Evolutionary conservation across 2,113 vertebrate genomes (phyloP).

Genomic region (Anas platyrhynchos): DNA sequence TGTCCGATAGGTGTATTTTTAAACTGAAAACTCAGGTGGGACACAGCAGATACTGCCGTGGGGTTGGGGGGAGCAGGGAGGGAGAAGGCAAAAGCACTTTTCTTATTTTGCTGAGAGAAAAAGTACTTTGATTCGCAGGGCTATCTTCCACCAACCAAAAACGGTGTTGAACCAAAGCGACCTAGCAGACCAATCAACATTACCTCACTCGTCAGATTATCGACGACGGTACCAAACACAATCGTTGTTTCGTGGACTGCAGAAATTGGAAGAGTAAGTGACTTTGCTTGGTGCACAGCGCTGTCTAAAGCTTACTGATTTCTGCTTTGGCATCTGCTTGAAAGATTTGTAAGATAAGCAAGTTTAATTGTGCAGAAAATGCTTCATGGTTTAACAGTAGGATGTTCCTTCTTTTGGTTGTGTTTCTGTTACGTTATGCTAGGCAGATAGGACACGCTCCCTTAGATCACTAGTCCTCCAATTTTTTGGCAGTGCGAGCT

Average conservation of each 20-base stretch:
- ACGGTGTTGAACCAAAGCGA: constrained; percentile 98
- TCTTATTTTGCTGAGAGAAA: neutral
- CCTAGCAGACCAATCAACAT: constrained; percentile 99
- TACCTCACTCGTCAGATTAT: constrained; percentile 96
- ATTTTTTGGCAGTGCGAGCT: neutral
- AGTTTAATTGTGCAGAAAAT: neutral
- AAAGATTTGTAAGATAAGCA: neutral
- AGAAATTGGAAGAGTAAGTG: constrained; percentile 94
- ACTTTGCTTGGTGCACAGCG: neutral
- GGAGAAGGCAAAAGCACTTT: neutral
- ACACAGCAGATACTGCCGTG: neutral
- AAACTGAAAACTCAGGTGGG: neutral
- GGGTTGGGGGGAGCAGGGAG: neutral
- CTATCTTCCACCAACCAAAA: constrained; percentile 99
- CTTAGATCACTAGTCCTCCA: neutral
- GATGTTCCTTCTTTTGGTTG: neutral
- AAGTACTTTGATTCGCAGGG: constrained; percentile 78
- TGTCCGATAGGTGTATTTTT: neutral
- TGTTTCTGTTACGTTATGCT: neutral
- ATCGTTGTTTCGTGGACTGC: constrained; percentile 98
- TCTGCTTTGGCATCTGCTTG: neutral
- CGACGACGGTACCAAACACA: constrained; percentile 97
- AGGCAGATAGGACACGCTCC: rapidly evolving
- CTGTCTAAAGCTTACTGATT: neutral
- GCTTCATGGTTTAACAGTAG: neutral